A percentile compares a stretch with the other conserved stretches of the same genome.
Conservation (phyloP, 2,113 vertebrate species). For the Sula dactylatra region DNA sequence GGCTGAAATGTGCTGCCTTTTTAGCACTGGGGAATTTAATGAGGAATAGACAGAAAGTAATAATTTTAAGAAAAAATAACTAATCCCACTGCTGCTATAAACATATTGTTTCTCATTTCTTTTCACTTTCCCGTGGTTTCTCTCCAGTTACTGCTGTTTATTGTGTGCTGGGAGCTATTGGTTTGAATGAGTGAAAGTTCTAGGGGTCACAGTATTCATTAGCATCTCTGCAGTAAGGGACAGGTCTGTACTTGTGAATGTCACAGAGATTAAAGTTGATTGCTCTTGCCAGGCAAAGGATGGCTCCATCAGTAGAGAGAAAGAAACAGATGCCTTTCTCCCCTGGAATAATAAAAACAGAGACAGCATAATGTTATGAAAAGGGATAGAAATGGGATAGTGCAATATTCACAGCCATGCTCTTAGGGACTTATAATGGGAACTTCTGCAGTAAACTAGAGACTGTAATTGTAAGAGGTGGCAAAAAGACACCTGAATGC, state of each 20-base stretch:
- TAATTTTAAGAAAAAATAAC: neutral
- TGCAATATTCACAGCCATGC: neutral
- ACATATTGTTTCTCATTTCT: neutral
- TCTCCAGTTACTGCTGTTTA: neutral
- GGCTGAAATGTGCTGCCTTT: neutral
- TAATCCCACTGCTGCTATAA: neutral
- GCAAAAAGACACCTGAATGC: neutral
- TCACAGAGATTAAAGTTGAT: neutral
- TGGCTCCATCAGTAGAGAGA: neutral
- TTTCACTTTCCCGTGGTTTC: neutral
- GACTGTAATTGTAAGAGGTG: neutral
- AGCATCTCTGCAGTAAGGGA: neutral
- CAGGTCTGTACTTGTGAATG: neutral
- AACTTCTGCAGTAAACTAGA: neutral
- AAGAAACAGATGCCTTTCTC: neutral
- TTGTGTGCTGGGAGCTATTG: neutral
- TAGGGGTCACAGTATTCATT: neutral
- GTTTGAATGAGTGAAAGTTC: neutral
- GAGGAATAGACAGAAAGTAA: neutral
- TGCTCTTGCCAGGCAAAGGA: neutral
- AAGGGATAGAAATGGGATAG: neutral
- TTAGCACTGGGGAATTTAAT: neutral
- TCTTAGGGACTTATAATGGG: neutral
- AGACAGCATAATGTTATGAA: neutral
- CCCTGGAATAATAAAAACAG: neutral